phyloP scores from a whole-genome alignment of 2,888 invertebrate species.

The Sipha maydis region DNA sequence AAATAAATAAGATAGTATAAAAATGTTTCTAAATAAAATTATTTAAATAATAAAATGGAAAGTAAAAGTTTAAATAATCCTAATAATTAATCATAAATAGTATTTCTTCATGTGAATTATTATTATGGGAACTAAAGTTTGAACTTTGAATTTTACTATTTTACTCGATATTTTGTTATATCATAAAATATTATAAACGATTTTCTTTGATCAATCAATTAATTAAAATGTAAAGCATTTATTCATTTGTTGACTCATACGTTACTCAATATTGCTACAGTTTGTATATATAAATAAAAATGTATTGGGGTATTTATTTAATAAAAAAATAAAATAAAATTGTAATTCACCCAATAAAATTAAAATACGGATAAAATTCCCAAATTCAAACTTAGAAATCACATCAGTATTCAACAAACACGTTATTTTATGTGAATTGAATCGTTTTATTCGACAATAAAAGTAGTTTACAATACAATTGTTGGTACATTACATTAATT shows the following conservation, averaged over 20 bases:
- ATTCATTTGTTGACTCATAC: too few relatives aligned
- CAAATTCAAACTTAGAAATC: background rate
- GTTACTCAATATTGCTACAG: too few relatives aligned
- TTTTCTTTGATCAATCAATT: too few relatives aligned
- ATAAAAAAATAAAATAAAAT: background rate
- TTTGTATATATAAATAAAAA: too few relatives aligned
- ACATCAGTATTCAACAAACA: background rate
- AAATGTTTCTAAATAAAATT: too few relatives aligned
- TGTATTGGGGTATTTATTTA: background rate
- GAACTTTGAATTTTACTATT: background rate
- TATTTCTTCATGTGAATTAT: background rate
- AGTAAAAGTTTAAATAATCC: background rate
- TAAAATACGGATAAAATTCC: background rate
- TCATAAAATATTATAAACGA: too few relatives aligned
- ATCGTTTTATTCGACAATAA: slow-evolving; percentile 23
- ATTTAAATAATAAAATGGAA: background rate
- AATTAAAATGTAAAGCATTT: too few relatives aligned
- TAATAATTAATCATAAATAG: background rate
- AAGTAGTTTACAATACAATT: background rate
- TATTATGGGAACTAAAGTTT: background rate
- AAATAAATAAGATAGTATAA: too few relatives aligned
- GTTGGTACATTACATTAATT: background rate
- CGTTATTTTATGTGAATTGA: background rate
- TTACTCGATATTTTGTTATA: background rate
- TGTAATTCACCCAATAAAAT: background rate